phyloP scores from a whole-genome alignment of 2,113 vertebrate genomes.

The Rhinichthys klamathensis region DNA sequence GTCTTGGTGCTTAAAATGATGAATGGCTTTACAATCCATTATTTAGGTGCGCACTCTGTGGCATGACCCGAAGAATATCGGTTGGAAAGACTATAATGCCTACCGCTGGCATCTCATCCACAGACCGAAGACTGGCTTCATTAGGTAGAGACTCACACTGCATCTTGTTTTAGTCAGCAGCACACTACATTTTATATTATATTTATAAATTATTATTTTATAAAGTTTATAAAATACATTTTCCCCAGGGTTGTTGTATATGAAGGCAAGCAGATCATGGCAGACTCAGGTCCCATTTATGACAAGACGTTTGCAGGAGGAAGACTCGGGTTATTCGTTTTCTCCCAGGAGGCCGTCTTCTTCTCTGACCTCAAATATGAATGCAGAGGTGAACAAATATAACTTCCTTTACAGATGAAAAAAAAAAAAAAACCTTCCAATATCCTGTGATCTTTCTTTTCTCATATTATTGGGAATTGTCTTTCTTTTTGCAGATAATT shows the following conservation, averaged over 20 bases:
- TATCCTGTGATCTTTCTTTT: neutral
- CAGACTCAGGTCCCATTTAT: conserved; percentile 92
- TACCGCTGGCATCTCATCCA: conserved; percentile 96
- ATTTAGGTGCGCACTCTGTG: conserved; percentile 91
- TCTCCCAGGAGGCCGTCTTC: conserved; percentile 95
- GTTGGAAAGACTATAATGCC: conserved; percentile 95
- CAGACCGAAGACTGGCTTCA: conserved; percentile 93
- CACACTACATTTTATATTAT: too few species aligned
- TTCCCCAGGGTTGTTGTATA: conserved; percentile 87
- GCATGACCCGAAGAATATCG: conserved; percentile 95
- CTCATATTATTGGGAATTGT: neutral
- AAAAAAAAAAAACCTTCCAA: neutral
- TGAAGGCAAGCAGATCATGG: conserved; percentile 91
- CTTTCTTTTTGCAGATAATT: conserved; percentile 79
- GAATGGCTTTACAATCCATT: conserved; percentile 33
- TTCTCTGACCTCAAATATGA: conserved; percentile 98
- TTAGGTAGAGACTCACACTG: conserved; percentile 77
- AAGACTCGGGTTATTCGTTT: conserved; percentile 93
- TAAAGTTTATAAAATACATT: neutral
- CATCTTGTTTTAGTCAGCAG: neutral
- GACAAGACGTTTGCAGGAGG: conserved; percentile 93
- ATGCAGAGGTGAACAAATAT: conserved; percentile 86
- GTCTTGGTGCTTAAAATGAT: conserved; percentile 13
- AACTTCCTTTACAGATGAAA: neutral
- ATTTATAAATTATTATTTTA: neutral